Conservation (phyloP, 2,113 vertebrate genomes). For the Astur gentilis region DNA sequence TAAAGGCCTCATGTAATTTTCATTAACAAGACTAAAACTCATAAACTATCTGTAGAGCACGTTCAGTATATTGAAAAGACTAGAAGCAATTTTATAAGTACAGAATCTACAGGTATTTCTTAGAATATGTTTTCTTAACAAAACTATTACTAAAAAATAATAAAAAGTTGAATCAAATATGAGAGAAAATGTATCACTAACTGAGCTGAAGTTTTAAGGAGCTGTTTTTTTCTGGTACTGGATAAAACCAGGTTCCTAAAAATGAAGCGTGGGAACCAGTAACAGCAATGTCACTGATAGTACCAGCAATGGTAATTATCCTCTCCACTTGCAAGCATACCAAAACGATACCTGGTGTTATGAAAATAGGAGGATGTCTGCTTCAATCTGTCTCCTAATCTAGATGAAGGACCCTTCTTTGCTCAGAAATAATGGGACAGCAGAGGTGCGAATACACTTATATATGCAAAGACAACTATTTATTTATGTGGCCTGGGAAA, state of each 20-base stretch:
- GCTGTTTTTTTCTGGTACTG: background rate
- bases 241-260: background rate
- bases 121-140: background rate
- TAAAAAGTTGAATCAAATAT: background rate
- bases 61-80: background rate
- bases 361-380: background rate
- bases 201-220: background rate
- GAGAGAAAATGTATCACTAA: background rate
- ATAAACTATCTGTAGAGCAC: background rate
- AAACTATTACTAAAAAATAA: background rate
- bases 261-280: background rate
- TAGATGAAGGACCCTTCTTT: background rate
- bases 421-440: background rate
- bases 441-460: background rate
- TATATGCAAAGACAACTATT: background rate
- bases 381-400: background rate
- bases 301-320: background rate
- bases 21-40: background rate
- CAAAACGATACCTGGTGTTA: background rate
- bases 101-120: background rate
- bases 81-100: background rate
- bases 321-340: background rate
- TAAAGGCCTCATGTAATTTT: background rate
- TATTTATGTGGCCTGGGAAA: slow-evolving; percentile 38
- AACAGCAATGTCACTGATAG: background rate